These are phyloP conservation scores for Sebastes wilsoni DNA, from an alignment of 2,797 vertebrate species.

Conservation along the genomic window DNA sequence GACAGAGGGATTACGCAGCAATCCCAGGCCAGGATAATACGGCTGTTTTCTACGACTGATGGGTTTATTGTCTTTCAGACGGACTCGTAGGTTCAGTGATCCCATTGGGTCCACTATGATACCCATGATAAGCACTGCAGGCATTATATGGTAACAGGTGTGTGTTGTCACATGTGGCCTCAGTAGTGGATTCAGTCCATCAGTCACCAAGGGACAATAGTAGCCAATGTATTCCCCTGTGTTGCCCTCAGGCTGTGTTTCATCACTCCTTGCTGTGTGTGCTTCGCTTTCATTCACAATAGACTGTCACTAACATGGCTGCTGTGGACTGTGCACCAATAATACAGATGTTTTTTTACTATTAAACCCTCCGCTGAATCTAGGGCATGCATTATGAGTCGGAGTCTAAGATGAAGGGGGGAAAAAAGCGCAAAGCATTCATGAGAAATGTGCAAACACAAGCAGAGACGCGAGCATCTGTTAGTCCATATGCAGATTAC, in stretches of 20 bases:
- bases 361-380: constrained; percentile 27
- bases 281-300: constrained; percentile 34
- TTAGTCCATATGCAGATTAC: constrained; percentile 73
- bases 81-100: constrained; percentile 51
- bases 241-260: constrained; percentile 54
- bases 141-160: constrained; percentile 50
- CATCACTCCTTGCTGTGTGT: constrained; percentile 21
- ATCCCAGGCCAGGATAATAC: constrained; percentile 57
- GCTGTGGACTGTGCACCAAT: background rate
- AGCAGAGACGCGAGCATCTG: constrained; percentile 64
- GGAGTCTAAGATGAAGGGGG: constrained; percentile 27
- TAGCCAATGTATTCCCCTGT: constrained; percentile 46
- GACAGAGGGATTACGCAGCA: constrained; percentile 68
- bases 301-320: constrained; percentile 12
- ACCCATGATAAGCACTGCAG: constrained; percentile 32
- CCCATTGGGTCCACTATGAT: constrained; percentile 42
- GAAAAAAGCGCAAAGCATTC: constrained; percentile 9
- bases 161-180: constrained; percentile 53
- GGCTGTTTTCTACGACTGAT: constrained; percentile 50
- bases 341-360: constrained; percentile 3
- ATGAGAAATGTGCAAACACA: constrained; percentile 57
- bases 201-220: constrained; percentile 51
- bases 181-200: constrained; percentile 49
- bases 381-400: background rate
- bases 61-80: constrained; percentile 52